Evolutionary conservation across 2,888 invertebrate genomes (phyloP), one percentile per base, ranked within the genome.

Genomic region (Archips crataeganus): DNA sequence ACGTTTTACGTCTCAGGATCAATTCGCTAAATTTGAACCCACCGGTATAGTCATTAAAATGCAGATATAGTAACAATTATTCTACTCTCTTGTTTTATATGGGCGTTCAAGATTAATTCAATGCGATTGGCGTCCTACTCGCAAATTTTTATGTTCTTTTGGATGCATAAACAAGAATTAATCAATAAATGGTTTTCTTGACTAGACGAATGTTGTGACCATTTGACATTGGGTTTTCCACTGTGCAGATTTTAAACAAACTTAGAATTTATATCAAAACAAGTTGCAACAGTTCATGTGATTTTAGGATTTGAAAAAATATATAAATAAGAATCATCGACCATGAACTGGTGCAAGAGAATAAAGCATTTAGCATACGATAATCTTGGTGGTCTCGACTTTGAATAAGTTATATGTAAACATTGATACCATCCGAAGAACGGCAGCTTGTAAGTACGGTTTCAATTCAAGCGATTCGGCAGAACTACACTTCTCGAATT

Each of bases 401-500:
- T 15, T 32, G 10, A n/a, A 47, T 8, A n/a, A 34, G 54, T 13
- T 32, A 8, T 32, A 39, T 54, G 11, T 68, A n/a, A n/a, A 34
- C 11, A 47, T 23, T 36, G 36, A 15, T 49, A 36, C 49, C 36
- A 34, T 42, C 36, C 57, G 49, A 45, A 45, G 15, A 63, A 72
- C 42, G 70, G 74, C 70, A 65, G 68, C 57, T 70, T 71, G 67
- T 73, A 75, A 60, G 67, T 73, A 75, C 60, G 67, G 57, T 72
- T 74, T 72, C 70, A 76, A 51, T 57, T 73, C 36, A 60, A 63
- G 61, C 68, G 75, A 76, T 75, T 77, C 77, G 70, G 74, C 74
- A 66, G 76, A 75, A 74, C 76, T 78, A 76, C 74, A 75, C 77
- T 76, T 75, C 78, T 81, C 76, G 54, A 77, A 71, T 79, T 79